Evolutionary conservation across 2,113 vertebrate species (phyloP).

Genomic region (Salminus brasiliensis): DNA sequence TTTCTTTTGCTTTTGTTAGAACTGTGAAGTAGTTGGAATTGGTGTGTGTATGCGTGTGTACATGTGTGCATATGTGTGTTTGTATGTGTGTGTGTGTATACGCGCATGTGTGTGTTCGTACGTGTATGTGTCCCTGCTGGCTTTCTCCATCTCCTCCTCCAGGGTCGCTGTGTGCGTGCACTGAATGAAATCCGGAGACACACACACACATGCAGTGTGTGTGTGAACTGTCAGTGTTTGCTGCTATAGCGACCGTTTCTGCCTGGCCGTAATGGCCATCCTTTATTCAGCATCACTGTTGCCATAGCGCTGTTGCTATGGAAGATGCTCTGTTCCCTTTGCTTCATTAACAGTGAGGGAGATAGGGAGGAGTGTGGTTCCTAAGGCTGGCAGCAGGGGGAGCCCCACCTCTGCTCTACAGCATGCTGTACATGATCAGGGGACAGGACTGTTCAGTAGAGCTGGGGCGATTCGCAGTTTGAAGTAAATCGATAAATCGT

Average conservation of each 20-base stretch:
- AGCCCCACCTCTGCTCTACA: slow-evolving; percentile 36
- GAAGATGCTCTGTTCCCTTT: slow-evolving; percentile 59
- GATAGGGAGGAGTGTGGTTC: slow-evolving; percentile 54
- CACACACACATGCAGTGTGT: background rate
- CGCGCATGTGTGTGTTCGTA: too few species aligned
- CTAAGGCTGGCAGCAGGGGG: slow-evolving; percentile 73
- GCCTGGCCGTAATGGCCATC: slow-evolving; percentile 62
- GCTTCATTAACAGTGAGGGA: slow-evolving; percentile 36
- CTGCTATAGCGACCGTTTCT: slow-evolving; percentile 37
- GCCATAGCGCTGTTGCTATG: slow-evolving; percentile 82
- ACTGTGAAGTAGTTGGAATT: background rate
- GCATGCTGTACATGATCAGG: background rate
- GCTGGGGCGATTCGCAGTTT: too few species aligned
- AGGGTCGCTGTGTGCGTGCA: background rate
- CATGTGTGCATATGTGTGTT: slow-evolving; percentile 1
- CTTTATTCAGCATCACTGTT: slow-evolving; percentile 73
- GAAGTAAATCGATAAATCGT: too few species aligned
- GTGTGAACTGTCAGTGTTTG: slow-evolving; percentile 13
- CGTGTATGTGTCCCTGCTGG: slow-evolving; percentile 11
- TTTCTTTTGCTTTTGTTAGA: background rate
- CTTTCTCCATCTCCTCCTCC: background rate
- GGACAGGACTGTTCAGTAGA: background rate
- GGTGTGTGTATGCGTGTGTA: background rate
- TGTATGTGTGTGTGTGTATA: background rate
- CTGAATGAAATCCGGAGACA: background rate